These are phyloP conservation scores for Acanthaster planci DNA, from an alignment of 35 echinoderm and acorn worm species.

Conservation along the genomic window DNA sequence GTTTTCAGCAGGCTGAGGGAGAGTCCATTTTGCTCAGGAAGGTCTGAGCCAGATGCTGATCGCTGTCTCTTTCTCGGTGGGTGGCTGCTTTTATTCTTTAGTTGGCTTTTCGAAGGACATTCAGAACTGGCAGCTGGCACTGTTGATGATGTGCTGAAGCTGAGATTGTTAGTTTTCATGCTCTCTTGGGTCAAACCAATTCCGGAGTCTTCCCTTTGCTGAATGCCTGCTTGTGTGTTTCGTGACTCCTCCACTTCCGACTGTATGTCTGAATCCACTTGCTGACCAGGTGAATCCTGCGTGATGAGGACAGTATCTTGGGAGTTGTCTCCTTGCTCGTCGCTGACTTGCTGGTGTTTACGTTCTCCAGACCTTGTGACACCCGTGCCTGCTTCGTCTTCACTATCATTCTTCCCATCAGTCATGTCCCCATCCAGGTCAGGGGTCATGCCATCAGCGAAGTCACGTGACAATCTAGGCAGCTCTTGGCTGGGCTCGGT, in stretches of 20 bases:
- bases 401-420: neutral
- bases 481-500: neutral
- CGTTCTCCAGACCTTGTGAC: neutral
- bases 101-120: neutral
- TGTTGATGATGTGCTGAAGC: too few relatives aligned
- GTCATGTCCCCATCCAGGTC: neutral
- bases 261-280: neutral
- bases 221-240: neutral
- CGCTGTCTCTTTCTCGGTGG: neutral
- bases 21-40: neutral
- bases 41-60: neutral
- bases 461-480: neutral
- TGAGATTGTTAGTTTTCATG: neutral
- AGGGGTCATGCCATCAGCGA: neutral
- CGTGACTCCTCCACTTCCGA: neutral
- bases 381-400: neutral
- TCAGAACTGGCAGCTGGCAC: neutral
- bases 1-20: neutral
- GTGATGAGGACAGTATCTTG: slow-evolving; percentile 11
- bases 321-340: neutral
- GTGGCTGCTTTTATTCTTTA: neutral
- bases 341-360: neutral
- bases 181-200: slow-evolving; percentile 38
- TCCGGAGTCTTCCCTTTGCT: slow-evolving; percentile 25
- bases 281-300: neutral